phyloP scores from a whole-genome alignment of 2,113 vertebrate genomes.

The Suncus etruscus region DNA sequence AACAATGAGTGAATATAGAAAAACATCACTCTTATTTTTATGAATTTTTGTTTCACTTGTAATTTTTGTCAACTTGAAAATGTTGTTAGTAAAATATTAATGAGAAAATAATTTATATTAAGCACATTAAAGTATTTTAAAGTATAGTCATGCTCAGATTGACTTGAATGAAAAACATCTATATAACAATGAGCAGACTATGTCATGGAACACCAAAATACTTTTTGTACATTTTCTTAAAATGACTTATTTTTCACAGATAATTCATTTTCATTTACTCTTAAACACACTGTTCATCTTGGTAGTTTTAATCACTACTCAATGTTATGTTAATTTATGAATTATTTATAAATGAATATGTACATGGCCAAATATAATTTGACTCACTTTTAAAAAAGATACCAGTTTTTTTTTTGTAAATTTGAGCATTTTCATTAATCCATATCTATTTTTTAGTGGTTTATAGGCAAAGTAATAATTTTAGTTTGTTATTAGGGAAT shows the following conservation, averaged over 20 bases:
- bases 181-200: not conserved
- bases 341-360: conserved; percentile 54
- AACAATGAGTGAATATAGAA: conserved; percentile 35
- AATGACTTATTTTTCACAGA: not conserved
- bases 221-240: conserved; percentile 25
- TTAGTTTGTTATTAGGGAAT: not conserved
- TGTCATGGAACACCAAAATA: conserved; percentile 12
- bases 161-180: conserved; percentile 16
- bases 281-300: conserved; percentile 33
- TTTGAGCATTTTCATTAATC: conserved; percentile 20
- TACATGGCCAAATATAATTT: conserved; percentile 59
- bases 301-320: not conserved
- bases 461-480: not conserved
- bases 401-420: conserved; percentile 38
- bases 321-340: not conserved
- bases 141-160: conserved; percentile 60
- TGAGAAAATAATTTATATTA: conserved; percentile 45
- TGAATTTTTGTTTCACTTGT: conserved; percentile 54
- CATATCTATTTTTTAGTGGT: not conserved
- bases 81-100: conserved; percentile 48
- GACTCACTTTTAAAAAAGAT: conserved; percentile 48
- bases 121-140: conserved; percentile 60
- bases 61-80: conserved; percentile 29
- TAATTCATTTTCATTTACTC: conserved; percentile 25
- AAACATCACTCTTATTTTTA: conserved; percentile 48